phyloP scores from a whole-genome alignment of 1,140 invertebrate species.

The Apocrypta bakeri region DNA sequence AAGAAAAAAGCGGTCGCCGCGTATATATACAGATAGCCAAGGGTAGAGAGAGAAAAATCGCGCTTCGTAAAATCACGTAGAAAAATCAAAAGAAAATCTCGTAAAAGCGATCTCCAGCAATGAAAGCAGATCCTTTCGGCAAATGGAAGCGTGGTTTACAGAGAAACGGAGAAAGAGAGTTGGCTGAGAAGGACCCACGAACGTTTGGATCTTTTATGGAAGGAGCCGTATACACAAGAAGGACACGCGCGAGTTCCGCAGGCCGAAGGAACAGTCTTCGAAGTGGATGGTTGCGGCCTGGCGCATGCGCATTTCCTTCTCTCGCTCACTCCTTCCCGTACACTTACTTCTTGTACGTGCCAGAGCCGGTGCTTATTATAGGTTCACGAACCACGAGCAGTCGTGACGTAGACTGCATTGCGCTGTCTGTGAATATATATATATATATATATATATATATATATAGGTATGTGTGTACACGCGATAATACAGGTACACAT shows the following conservation, averaged over 20 bases:
- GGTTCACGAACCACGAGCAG: background rate
- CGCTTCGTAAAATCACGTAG: constrained; percentile 40
- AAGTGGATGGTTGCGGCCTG: background rate
- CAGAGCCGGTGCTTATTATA: background rate
- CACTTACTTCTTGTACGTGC: constrained; percentile 17
- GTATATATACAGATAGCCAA: too few relatives aligned
- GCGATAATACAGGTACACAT: background rate
- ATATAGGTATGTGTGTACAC: background rate
- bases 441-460: background rate
- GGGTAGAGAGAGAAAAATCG: too few relatives aligned
- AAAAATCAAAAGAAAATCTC: constrained; percentile 41
- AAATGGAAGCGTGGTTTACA: background rate
- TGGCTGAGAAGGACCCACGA: background rate
- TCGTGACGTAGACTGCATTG: background rate
- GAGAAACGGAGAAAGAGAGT: background rate
- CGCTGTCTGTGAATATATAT: background rate
- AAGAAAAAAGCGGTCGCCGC: background rate
- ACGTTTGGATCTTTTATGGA: constrained; percentile 21
- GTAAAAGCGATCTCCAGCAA: constrained; percentile 26
- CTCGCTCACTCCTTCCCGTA: background rate
- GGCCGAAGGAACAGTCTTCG: background rate
- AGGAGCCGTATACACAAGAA: background rate
- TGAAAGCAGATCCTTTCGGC: background rate
- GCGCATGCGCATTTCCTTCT: background rate
- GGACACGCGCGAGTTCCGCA: constrained; percentile 4